phyloP scores from a whole-genome alignment of 2,888 invertebrate genomes.

The Augiades crinisus region DNA sequence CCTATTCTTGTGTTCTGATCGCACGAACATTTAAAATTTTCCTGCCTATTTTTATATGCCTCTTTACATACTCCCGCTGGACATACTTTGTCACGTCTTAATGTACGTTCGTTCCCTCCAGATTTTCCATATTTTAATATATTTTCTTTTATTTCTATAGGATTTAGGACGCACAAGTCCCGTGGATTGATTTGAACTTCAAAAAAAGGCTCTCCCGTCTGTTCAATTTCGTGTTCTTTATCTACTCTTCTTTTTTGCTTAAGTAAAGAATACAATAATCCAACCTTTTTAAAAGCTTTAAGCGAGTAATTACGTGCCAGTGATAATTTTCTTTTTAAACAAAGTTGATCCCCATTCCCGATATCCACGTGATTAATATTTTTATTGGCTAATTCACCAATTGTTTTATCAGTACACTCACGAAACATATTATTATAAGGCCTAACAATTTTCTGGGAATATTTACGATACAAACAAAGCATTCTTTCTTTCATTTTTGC shows the following conservation, averaged over 20 bases:
- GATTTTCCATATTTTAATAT: constrained; percentile 34
- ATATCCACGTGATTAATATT: background rate
- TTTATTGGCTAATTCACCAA: background rate
- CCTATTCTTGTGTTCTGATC: constrained; percentile 25
- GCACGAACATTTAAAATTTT: constrained; percentile 39
- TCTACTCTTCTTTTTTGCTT: background rate
- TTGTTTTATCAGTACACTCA: background rate
- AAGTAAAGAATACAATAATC: background rate
- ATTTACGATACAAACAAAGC: background rate
- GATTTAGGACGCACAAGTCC: constrained; percentile 41
- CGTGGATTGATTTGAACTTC: constrained; percentile 42
- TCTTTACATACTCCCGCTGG: constrained; percentile 35
- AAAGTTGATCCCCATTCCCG: background rate
- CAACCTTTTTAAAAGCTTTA: background rate
- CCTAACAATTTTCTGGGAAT: constrained; percentile 15
- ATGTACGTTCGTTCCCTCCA: constrained; percentile 27
- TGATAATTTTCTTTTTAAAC: background rate
- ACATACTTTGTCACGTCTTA: constrained; percentile 32
- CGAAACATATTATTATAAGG: background rate
- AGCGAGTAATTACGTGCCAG: too few relatives aligned
- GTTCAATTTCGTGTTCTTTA: constrained; percentile 29
- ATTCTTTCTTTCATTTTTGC: constrained; percentile 10
- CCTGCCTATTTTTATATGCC: constrained; percentile 36
- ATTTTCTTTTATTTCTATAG: constrained; percentile 40
- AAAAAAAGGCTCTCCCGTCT: constrained; percentile 38